Base-by-base conservation (phyloP, 2,113 vertebrate species). In the Callorhinus ursinus region DNA sequence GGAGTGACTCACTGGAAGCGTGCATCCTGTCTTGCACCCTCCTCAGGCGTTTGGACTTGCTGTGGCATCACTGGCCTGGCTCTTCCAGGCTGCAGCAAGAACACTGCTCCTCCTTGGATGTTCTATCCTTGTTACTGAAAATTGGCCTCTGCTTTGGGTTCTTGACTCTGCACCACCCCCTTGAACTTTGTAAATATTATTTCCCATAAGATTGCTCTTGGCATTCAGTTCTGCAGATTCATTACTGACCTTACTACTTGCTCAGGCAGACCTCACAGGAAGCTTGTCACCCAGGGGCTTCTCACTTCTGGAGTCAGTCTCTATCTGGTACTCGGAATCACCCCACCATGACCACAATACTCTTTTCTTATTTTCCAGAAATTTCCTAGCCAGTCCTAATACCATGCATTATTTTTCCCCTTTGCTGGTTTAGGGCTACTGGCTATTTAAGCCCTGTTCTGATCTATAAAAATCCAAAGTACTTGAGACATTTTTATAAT, bases 351-450 rank as follows among this genome's bases (percentile, higher is more conserved):
- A 71, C 11, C 79, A 57, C 6, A 28, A 7, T 93, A 28, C 46
- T 67, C 7, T 19, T 59, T 81, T 46, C 22, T 91, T 83, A 55
- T 72, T 49, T 88, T 84, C 26, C 51, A 28, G 11, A 92, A 86
- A 55, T 81, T 77, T n/a, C 18, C 53, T 86, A 85, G 31, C 18
- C 19, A 85, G 49, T 92, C 22, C 49, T 86, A 74, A 72, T 16
- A 65, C 33, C 79, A 7, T 55, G 31, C 63, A 31, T 71, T 61
- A 85, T 74, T 81, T 93, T 59, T 31, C 0, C 71, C 39, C 33
- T 76, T 96, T 96, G 46, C 69, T 96, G 28, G 11, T 55, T 96
- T 82, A 55, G 59, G 39, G 46, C 19, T 79, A 46, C 13, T 84
- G 39, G 53, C 28, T 72, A 8, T 88, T 79, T 89, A 81, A 42